These are phyloP conservation scores for Anhinga rufa DNA, from an alignment of 2,113 vertebrate genomes.

Conservation along the genomic window DNA sequence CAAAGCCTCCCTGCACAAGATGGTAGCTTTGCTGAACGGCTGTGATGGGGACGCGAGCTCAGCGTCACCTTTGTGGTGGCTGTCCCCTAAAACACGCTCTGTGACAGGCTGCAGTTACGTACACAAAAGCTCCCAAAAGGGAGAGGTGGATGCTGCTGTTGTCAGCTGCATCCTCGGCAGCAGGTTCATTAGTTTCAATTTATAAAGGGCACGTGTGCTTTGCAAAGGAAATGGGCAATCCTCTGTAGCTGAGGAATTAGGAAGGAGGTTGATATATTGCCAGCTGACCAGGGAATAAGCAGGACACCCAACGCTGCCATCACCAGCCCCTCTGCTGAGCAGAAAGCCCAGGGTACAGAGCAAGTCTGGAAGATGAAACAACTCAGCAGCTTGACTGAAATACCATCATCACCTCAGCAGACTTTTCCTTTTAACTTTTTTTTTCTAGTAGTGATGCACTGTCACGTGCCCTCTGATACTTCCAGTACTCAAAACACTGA, in stretches of 20 bases:
- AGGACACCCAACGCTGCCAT: neutral
- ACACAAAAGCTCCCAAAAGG: neutral
- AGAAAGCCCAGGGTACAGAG: neutral
- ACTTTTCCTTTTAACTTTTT: neutral
- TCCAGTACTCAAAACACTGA: too few relatives aligned
- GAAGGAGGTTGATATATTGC: accelerated
- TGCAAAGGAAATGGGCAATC: neutral
- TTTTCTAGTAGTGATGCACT: neutral
- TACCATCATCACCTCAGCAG: neutral
- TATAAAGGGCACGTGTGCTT: neutral
- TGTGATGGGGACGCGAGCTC: accelerated
- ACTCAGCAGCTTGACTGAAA: neutral
- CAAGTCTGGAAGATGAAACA: neutral
- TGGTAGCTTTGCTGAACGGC: neutral
- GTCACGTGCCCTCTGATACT: neutral
- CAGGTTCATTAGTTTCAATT: accelerated
- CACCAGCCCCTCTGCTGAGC: neutral
- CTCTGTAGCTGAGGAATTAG: too few relatives aligned
- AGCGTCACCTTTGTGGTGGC: neutral
- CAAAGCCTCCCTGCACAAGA: neutral
- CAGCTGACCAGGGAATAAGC: neutral
- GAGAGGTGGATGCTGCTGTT: accelerated
- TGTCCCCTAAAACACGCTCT: neutral
- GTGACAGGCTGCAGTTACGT: accelerated
- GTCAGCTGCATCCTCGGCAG: neutral